Conservation (phyloP, 2,888 invertebrate genomes). For the Drepanosiphum platanoidis region DNA sequence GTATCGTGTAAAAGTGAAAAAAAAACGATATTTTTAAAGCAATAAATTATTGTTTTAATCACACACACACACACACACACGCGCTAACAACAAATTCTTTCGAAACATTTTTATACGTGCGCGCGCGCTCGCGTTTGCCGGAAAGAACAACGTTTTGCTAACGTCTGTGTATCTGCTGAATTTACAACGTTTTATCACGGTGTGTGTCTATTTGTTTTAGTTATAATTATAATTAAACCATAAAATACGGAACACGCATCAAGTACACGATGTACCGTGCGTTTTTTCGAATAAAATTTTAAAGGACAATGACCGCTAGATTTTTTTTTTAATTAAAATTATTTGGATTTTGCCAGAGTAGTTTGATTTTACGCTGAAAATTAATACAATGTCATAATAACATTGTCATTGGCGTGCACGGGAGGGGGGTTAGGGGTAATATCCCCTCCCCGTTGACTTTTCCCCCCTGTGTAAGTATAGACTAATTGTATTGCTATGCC, state of each 20-base stretch:
- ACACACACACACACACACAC: too few relatives aligned
- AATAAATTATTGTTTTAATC: conserved; percentile 8
- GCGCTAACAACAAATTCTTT: background rate
- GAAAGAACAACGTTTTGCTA: background rate
- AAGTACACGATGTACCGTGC: background rate
- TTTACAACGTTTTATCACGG: background rate
- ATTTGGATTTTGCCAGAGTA: too few relatives aligned
- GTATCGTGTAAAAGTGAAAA: conserved; percentile 9
- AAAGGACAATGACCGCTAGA: too few relatives aligned
- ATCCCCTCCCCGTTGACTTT: too few relatives aligned
- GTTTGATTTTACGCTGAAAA: too few relatives aligned
- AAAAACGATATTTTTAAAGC: background rate
- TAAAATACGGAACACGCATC: background rate
- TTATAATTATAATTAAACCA: background rate
- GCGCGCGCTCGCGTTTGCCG: background rate
- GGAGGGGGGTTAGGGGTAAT: too few relatives aligned
- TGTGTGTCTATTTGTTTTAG: background rate
- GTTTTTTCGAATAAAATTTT: too few relatives aligned
- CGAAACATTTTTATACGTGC: background rate
- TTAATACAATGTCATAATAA: too few relatives aligned
- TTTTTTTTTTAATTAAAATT: too few relatives aligned
- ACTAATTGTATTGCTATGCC: too few relatives aligned
- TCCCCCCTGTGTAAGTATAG: too few relatives aligned
- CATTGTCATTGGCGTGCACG: too few relatives aligned
- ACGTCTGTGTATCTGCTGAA: background rate